Percentiles rank a stretch among this genome's conserved stretches.
Evolutionary conservation across 2,797 vertebrate species (phyloP).

Genomic region (Bradypodion ventrale): DNA sequence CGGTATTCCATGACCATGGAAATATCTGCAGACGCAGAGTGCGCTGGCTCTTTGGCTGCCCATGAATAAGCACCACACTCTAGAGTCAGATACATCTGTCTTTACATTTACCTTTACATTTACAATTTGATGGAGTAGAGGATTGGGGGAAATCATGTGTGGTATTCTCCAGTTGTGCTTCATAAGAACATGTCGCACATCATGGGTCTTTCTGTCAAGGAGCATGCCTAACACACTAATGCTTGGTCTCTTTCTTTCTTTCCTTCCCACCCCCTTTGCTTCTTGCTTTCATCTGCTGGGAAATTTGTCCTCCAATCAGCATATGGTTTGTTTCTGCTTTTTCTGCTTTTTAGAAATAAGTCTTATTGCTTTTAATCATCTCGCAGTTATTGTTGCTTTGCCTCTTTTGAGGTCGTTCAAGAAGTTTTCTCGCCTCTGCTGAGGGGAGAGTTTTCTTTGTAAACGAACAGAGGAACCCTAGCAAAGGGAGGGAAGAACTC

Average conservation of each 20-base stretch:
- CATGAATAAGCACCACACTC: too few relatives aligned
- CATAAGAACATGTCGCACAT: not conserved
- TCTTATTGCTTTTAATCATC: not conserved
- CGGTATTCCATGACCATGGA: too few relatives aligned
- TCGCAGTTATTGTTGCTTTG: not conserved
- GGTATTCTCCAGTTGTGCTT: not conserved
- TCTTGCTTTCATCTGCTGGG: constrained; percentile 79
- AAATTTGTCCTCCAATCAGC: constrained; percentile 84
- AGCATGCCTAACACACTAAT: constrained; percentile 17
- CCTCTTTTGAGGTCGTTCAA: not conserved
- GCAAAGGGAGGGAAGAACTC: too few relatives aligned
- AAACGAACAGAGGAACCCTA: not conserved
- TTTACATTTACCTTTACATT: too few relatives aligned
- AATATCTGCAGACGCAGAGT: too few relatives aligned
- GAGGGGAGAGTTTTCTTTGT: not conserved
- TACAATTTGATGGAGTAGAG: not conserved
- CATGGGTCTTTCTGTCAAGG: not conserved
- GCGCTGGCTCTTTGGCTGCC: too few relatives aligned
- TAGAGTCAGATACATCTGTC: too few relatives aligned
- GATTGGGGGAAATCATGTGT: not conserved
- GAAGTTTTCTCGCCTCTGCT: not conserved
- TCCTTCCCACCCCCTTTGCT: not conserved
- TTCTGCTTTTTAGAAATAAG: constrained; percentile 44
- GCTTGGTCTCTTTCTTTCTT: constrained; percentile 16
- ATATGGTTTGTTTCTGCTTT: constrained; percentile 90